Evolutionary conservation across 2,113 vertebrate species (phyloP), one percentile per base, ranked within the genome.

Genomic region (Diglossa brunneiventris): DNA sequence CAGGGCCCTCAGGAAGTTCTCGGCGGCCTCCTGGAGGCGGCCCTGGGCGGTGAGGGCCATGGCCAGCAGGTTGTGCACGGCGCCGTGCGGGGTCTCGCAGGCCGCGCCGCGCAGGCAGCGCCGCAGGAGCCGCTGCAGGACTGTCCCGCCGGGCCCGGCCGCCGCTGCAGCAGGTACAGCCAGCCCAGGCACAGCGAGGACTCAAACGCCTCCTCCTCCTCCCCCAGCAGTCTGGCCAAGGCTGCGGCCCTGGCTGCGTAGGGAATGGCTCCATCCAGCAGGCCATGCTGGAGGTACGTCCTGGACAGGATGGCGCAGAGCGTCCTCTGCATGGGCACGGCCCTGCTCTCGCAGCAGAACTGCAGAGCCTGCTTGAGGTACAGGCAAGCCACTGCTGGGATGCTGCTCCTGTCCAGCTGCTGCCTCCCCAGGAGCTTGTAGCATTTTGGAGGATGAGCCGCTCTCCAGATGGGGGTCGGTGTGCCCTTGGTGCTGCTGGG

Each of bases 31-130:
- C 75, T 83, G 96, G 27, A 98, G 30, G 18, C 42, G 89, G 33
- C 97, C 98, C 94, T 98, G 97, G 42, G 90, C 97, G 81, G 98
- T 96, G 67, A 99, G 97, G 63, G 98, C 98, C 52, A 99, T 94
- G 74, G 99, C 99, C 78, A 99, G 96, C 9, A 99, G 98, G 95
- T 99, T 99, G 95, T 99, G 98, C 73, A 99, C 98, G 1, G 99
- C 99, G 11, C 99, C 99, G 6, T 95, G 85, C 77, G 98, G 98
- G 6, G 97, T 98, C 44, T 98, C 87, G 24, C 98, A 97, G 92
- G 99, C 98, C 0, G 98, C 98, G 92, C 98, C 95, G 20, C 97
- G 97, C 80, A 99, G 97, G 10, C 98, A 99, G 30, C 64, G 83
- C 47, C 99, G 95, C 63, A 99, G 41, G 41, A 42, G 98, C 24